phyloP scores from a whole-genome alignment of 2,888 invertebrate species.

The Hesperia comma region DNA sequence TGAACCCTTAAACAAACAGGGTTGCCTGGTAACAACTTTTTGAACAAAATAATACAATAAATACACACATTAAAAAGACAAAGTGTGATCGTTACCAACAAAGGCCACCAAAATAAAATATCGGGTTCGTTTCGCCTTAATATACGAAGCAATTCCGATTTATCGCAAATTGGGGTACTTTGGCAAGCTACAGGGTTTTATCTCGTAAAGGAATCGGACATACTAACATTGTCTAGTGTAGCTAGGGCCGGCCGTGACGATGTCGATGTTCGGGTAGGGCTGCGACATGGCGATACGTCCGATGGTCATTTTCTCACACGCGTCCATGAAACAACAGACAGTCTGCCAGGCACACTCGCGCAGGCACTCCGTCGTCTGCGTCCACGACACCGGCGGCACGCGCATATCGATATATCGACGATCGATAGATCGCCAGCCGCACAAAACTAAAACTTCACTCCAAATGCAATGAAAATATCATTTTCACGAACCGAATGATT shows the following conservation, averaged over 20 bases:
- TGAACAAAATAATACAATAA: background rate
- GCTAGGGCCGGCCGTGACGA: conserved; percentile 67
- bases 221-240: conserved; percentile 68
- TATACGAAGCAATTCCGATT: conserved; percentile 36
- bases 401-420: conserved; percentile 51
- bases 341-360: conserved; percentile 66
- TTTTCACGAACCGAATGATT: conserved; percentile 26
- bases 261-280: conserved; percentile 70
- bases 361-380: conserved; percentile 61
- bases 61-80: conserved; percentile 12
- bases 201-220: conserved; percentile 29
- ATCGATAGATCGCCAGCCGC: conserved; percentile 8
- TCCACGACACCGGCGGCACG: conserved; percentile 59
- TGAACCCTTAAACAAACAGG: no score
- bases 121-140: conserved; percentile 20
- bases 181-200: conserved; percentile 31
- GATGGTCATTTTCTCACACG: conserved; percentile 61
- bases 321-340: conserved; percentile 62
- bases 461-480: conserved; percentile 17
- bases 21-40: background rate
- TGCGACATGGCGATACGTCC: conserved; percentile 62
- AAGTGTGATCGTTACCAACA: conserved; percentile 10
- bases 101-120: conserved; percentile 27
- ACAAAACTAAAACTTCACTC: conserved; percentile 36
- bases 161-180: conserved; percentile 34